Conservation (phyloP, 2,797 vertebrate genomes). For the Oreonectes daqikongensis region DNA sequence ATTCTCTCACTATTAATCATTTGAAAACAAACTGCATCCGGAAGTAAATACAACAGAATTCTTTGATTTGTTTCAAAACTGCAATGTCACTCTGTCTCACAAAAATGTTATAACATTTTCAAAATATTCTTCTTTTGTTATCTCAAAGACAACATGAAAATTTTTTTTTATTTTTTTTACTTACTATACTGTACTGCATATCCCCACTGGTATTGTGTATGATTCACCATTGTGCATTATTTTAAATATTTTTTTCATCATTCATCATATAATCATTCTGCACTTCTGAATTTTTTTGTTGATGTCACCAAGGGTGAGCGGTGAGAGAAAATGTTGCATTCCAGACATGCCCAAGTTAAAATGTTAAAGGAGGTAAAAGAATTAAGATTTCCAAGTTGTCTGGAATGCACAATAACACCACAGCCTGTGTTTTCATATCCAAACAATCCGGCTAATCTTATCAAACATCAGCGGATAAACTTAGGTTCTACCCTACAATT, state of each 20-base stretch:
- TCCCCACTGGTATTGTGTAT: background rate
- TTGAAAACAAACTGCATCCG: background rate
- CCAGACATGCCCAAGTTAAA: background rate
- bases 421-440: background rate
- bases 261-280: background rate
- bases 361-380: background rate
- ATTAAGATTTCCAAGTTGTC: background rate
- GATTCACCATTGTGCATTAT: conserved; percentile 1
- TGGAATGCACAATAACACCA: background rate
- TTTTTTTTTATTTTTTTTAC: background rate
- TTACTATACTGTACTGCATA: background rate
- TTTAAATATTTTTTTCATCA: background rate
- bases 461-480: background rate
- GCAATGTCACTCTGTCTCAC: background rate
- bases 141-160: background rate
- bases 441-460: background rate
- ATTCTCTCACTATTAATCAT: conserved; percentile 7
- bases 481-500: background rate
- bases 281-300: background rate
- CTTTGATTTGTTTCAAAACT: background rate
- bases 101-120: background rate
- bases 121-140: background rate
- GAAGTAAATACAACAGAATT: background rate
- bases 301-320: background rate
- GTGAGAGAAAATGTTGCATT: background rate